Percentiles rank a stretch among this genome's conserved stretches.
phyloP scores from a whole-genome alignment of 2,113 vertebrate genomes.

The Apaloderma vittatum region DNA sequence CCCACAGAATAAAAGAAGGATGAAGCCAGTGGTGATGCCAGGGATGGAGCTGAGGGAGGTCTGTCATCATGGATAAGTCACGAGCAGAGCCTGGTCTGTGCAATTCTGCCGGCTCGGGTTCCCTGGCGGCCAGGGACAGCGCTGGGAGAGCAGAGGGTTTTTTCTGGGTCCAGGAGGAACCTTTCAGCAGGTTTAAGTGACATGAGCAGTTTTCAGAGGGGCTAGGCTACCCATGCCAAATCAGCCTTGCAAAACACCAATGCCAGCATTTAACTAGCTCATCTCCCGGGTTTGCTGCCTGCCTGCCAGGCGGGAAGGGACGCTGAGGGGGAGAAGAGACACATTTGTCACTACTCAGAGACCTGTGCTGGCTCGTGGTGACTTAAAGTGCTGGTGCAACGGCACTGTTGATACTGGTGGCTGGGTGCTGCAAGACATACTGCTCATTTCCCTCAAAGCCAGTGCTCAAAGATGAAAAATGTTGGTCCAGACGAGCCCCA shows the following conservation, averaged over 20 bases:
- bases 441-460: background rate
- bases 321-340: background rate
- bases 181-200: background rate
- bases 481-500: background rate
- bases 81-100: background rate
- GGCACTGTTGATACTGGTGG: fast-evolving
- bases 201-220: background rate
- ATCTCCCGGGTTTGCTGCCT: background rate
- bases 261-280: background rate
- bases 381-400: background rate
- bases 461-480: background rate
- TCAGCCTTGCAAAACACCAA: background rate
- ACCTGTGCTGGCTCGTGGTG: background rate
- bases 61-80: background rate
- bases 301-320: background rate
- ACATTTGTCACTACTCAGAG: background rate
- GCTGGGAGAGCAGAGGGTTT: background rate
- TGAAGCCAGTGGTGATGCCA: background rate
- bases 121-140: background rate
- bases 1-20: background rate
- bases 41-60: background rate
- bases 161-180: background rate
- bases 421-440: background rate
- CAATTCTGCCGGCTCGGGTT: fast-evolving
- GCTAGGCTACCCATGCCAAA: background rate